Conservation (phyloP, 1,140 invertebrate species). For the Diorhabda carinulata region DNA sequence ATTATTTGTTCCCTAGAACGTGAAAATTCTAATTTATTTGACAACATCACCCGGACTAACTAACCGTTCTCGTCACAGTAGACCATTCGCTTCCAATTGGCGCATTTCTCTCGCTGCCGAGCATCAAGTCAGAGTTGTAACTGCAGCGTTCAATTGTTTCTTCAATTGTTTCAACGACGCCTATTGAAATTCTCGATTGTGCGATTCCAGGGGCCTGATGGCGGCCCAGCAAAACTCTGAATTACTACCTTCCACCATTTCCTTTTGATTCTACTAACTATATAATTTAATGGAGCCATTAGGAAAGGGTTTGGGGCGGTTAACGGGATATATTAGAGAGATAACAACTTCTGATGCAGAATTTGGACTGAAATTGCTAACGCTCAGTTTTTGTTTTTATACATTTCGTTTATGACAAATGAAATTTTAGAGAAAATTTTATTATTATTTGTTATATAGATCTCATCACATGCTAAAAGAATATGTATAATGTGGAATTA, state of each 20-base stretch:
- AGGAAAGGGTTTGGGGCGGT: constrained; percentile 10
- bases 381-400: constrained; percentile 9
- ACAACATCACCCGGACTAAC: not conserved
- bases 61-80: not conserved
- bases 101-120: constrained; percentile 6
- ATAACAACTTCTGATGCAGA: constrained; percentile 17
- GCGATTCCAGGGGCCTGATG: constrained; percentile 26
- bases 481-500: too few relatives aligned
- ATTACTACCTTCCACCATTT: constrained; percentile 29
- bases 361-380: constrained; percentile 17
- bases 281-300: constrained; percentile 27
- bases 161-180: constrained; percentile 29
- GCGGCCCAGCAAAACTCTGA: constrained; percentile 21
- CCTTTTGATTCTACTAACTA: constrained; percentile 25
- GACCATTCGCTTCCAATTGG: constrained; percentile 6
- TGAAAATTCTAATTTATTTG: constrained; percentile 3
- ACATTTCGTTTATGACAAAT: constrained; percentile 8
- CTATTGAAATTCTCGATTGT: constrained; percentile 32
- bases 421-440: not conserved
- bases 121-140: constrained; percentile 19
- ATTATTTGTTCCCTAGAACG: not conserved
- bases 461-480: too few relatives aligned
- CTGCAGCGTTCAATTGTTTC: constrained; percentile 27
- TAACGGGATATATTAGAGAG: constrained; percentile 1
- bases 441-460: too few relatives aligned